Conservation (phyloP, 2,888 invertebrate species). For the Peribatodes rhomboidaria region DNA sequence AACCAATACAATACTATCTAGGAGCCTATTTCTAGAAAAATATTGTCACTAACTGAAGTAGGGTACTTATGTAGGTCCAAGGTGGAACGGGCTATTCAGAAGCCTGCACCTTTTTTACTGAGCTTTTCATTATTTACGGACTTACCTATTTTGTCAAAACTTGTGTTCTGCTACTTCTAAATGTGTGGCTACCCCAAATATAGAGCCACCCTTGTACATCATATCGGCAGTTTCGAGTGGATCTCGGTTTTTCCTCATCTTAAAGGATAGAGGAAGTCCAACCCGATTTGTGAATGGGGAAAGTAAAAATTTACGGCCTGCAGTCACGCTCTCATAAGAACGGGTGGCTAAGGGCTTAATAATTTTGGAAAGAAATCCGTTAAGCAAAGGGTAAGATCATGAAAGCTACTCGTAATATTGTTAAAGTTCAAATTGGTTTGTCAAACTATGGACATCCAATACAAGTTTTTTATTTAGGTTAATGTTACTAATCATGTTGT, state of each 20-base stretch:
- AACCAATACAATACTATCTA: no score
- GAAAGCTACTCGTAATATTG: background rate
- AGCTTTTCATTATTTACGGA: no score
- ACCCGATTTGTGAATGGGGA: slow-evolving; percentile 50
- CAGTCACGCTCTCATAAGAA: slow-evolving; percentile 47
- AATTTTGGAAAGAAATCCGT: background rate
- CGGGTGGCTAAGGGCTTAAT: slow-evolving; percentile 18
- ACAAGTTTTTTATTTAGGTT: no score
- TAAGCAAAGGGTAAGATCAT: background rate
- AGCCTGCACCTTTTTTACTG: no score
- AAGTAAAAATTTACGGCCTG: slow-evolving; percentile 33
- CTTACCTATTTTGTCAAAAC: no score
- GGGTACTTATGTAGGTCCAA: no score
- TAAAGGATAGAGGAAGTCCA: slow-evolving; percentile 62
- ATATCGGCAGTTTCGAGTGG: slow-evolving; percentile 81
- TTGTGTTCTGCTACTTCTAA: background rate
- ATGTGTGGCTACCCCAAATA: slow-evolving; percentile 40
- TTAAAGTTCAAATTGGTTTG: background rate
- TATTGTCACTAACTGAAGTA: no score
- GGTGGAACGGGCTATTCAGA: no score
- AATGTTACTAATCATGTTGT: no score
- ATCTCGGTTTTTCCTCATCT: slow-evolving; percentile 74
- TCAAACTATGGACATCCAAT: background rate
- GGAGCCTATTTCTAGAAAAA: no score
- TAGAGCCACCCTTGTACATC: slow-evolving; percentile 81